phyloP scores from a whole-genome alignment of 2,113 vertebrate species.

The Ardeotis arabs region DNA sequence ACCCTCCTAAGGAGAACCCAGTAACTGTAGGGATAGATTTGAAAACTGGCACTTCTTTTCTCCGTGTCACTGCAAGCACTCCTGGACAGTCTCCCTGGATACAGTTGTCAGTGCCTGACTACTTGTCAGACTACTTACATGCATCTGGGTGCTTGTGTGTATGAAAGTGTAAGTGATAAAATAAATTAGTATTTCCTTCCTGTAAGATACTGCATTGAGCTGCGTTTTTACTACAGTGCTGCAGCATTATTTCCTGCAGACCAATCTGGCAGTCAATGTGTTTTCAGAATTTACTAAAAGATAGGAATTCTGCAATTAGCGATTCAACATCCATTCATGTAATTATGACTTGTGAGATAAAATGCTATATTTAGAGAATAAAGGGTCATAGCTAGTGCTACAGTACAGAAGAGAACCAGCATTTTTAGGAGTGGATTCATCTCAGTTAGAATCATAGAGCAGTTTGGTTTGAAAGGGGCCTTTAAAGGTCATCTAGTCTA shows the following conservation, averaged over 20 bases:
- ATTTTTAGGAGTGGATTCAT: background rate
- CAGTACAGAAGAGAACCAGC: background rate
- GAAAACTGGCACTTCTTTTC: background rate
- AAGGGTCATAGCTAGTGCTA: background rate
- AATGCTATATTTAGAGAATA: background rate
- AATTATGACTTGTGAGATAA: no score
- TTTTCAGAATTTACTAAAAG: no score
- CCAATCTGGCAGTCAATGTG: background rate
- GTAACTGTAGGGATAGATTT: background rate
- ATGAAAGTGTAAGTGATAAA: background rate
- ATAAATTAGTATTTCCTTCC: background rate
- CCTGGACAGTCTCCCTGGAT: background rate
- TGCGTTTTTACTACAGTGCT: background rate
- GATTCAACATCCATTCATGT: no score
- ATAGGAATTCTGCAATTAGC: no score
- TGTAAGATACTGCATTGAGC: background rate
- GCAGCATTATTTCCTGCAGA: background rate
- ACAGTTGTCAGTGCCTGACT: background rate
- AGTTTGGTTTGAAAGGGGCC: no score
- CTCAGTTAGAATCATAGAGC: no score
- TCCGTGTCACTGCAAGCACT: background rate
- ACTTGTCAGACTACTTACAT: background rate
- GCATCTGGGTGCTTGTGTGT: background rate
- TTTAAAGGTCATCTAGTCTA: no score
- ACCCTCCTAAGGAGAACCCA: background rate